These are phyloP conservation scores for Kudoa iwatai DNA, from an alignment of 30 jellyfish, hydroid and myxozoan species.

Conservation along the genomic window DNA sequence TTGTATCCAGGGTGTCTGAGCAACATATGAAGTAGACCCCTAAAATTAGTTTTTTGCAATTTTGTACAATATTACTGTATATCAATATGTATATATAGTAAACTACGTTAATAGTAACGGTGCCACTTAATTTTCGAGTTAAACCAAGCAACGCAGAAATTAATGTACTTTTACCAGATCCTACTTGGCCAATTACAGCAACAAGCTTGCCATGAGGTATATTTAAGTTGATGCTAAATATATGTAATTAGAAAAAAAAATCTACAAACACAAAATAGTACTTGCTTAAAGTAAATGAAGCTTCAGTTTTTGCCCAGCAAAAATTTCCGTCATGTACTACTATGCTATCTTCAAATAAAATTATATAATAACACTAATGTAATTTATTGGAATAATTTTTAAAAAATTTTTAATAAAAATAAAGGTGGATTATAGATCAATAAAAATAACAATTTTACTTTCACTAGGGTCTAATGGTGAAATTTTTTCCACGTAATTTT, in stretches of 20 bases:
- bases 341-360: conserved; percentile 14
- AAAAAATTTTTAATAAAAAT: too few relatives aligned
- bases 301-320: too few relatives aligned
- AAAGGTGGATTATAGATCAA: too few relatives aligned
- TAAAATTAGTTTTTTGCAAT: too few relatives aligned
- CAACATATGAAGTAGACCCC: too few relatives aligned
- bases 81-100: too few relatives aligned
- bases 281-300: conserved; percentile 3
- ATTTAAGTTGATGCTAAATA: conserved; percentile 3
- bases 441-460: too few relatives aligned
- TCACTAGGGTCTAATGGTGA: too few relatives aligned
- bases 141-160: conserved; percentile 64
- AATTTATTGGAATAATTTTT: too few relatives aligned
- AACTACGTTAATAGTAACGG: conserved; percentile 13
- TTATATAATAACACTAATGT: too few relatives aligned
- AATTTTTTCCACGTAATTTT: too few relatives aligned
- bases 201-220: conserved; percentile 10
- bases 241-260: background rate
- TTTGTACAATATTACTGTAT: too few relatives aligned
- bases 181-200: conserved; percentile 81
- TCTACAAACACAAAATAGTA: conserved; percentile 2
- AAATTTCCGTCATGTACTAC: conserved; percentile 12
- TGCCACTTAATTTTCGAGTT: conserved; percentile 21
- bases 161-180: conserved; percentile 48
- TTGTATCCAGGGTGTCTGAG: conserved; percentile 96